Percentiles rank a stretch among this genome's conserved stretches.
Evolutionary conservation across 1,140 invertebrate species (phyloP).

Genomic region (Drosophila grimshawi): DNA sequence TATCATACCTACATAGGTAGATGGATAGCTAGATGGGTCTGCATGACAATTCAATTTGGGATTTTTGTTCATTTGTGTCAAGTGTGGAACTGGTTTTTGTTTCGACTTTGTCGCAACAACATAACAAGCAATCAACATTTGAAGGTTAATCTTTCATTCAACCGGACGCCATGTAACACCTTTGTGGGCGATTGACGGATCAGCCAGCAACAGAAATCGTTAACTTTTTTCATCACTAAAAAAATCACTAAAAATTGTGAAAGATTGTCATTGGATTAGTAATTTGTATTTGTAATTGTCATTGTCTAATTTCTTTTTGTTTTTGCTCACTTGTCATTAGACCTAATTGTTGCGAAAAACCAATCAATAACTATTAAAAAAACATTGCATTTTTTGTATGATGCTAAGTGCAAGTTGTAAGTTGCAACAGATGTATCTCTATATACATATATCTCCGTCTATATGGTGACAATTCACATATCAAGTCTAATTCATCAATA

Average conservation of each 20-base stretch:
- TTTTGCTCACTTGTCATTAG: conserved; percentile 42
- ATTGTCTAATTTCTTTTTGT: conserved; percentile 12
- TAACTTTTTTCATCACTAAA: conserved; percentile 41
- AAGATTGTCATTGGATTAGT: conserved; percentile 16
- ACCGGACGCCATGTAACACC: conserved; percentile 29
- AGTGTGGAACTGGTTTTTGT: conserved; percentile 45
- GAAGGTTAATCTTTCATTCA: conserved; percentile 76
- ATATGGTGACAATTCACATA: conserved; percentile 21
- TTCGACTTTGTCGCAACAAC: conserved; percentile 58
- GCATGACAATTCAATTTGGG: background rate
- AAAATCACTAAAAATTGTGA: conserved; percentile 23
- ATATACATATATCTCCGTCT: background rate
- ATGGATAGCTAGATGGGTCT: background rate
- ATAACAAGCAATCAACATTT: conserved; percentile 31
- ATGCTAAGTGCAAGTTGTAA: conserved; percentile 18
- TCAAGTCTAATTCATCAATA: background rate
- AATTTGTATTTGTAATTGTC: conserved; percentile 22
- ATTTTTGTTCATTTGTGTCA: conserved; percentile 25
- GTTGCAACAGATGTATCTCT: conserved; percentile 1
- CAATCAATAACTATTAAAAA: conserved; percentile 7
- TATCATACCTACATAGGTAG: background rate
- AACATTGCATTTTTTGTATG: background rate
- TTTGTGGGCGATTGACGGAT: background rate
- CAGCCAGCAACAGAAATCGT: conserved; percentile 11
- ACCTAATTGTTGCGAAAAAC: conserved; percentile 30